A percentile compares a stretch with the other conserved stretches of the same genome.
Conservation (phyloP, 2,888 invertebrate species). For the Pteria penguin region DNA sequence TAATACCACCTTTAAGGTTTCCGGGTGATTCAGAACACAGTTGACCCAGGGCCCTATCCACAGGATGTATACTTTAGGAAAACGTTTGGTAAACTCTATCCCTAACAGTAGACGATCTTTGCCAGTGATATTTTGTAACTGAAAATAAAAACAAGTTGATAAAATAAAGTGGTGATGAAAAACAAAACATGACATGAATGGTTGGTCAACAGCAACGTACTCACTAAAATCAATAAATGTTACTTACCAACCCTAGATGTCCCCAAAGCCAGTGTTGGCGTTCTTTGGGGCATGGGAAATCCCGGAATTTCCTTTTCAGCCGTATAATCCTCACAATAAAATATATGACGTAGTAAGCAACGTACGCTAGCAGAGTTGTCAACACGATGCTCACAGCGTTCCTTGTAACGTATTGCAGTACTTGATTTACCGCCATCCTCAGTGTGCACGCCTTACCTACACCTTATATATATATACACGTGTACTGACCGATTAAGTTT, state of each 20-base stretch:
- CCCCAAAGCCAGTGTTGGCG: conserved; percentile 11
- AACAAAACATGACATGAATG: too few species aligned
- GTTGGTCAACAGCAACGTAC: too few species aligned
- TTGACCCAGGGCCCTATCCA: conserved; percentile 58
- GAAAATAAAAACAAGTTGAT: too few species aligned
- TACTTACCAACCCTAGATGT: neutral
- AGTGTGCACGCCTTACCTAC: too few species aligned
- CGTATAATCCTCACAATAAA: neutral
- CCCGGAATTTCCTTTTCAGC: neutral
- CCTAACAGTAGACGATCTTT: conserved; percentile 21
- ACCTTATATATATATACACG: too few species aligned
- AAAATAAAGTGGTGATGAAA: too few species aligned
- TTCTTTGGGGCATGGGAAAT: conserved; percentile 6
- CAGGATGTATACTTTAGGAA: conserved; percentile 45
- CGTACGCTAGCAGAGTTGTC: neutral
- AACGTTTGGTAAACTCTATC: conserved; percentile 35
- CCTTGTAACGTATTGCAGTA: neutral
- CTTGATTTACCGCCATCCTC: neutral
- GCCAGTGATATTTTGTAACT: conserved; percentile 3
- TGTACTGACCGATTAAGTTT: too few species aligned
- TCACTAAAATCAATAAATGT: too few species aligned
- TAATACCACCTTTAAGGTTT: conserved; percentile 58
- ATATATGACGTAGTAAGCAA: neutral
- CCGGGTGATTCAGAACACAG: conserved; percentile 61
- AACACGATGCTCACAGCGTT: neutral